Conservation (phyloP, 2,888 invertebrate species). For the Agriopis aurantiaria region DNA sequence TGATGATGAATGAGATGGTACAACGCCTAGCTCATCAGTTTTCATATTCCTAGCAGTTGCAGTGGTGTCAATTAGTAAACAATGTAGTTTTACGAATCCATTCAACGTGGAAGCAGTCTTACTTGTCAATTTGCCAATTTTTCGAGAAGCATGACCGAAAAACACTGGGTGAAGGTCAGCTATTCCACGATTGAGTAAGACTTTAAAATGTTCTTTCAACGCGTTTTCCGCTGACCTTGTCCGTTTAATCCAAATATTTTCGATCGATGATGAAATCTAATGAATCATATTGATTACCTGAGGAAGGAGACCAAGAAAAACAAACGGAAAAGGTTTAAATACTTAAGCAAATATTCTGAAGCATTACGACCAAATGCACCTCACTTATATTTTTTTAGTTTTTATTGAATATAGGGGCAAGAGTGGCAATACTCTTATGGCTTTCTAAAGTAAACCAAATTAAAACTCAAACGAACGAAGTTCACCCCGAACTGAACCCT, state of each 20-base stretch:
- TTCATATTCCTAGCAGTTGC: not conserved
- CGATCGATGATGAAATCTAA: slow-evolving; percentile 39
- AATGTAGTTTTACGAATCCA: slow-evolving; percentile 12
- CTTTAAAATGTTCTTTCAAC: slow-evolving; percentile 28
- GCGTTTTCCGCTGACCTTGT: slow-evolving; percentile 43
- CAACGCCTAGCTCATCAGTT: not conserved
- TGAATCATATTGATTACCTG: slow-evolving; percentile 30
- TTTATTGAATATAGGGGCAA: too few species aligned
- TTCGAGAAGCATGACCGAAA: slow-evolving; percentile 54
- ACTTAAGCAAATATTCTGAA: not conserved
- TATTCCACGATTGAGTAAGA: slow-evolving; percentile 61
- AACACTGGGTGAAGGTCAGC: slow-evolving; percentile 60
- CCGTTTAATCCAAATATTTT: slow-evolving; percentile 44
- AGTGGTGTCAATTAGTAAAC: not conserved
- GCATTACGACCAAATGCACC: not conserved
- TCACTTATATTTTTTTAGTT: too few species aligned
- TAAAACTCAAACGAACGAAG: too few species aligned
- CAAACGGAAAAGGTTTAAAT: not conserved
- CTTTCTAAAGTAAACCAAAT: too few species aligned
- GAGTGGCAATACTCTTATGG: too few species aligned
- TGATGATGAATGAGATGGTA: not conserved
- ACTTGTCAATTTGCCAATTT: slow-evolving; percentile 65
- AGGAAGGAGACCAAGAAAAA: slow-evolving; percentile 25
- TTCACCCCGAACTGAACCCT: too few species aligned
- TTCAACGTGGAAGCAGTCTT: slow-evolving; percentile 33